Base-by-base conservation (phyloP, 2,888 invertebrate species). In the Hyposoter dolosus region DNA sequence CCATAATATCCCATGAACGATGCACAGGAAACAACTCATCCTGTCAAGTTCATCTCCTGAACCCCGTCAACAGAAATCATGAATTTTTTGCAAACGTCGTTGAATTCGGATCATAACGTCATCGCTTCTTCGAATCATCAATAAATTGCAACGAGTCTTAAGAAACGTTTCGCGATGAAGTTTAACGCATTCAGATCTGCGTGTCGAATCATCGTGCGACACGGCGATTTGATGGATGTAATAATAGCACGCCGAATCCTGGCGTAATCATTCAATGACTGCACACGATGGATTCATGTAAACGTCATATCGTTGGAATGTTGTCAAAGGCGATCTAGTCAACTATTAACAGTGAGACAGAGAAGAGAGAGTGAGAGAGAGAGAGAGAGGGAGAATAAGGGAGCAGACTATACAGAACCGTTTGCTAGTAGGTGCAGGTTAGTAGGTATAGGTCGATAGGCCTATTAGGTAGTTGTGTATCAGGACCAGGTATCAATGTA, bases 401-500 rank as follows among this genome's bases (percentile, higher is more conserved):
- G 80, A 40, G 53, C 10, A 32, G 47, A 60, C n/a, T n/a, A 28
- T 43, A 68, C 71, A 65, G 82, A 76, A 69, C 53, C 74, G 66
- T 75, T 82, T 43, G 78, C 40, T 86, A 71, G 78, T 74, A 81
- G 71, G 50, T 76, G 69, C 47, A 84, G 79, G 60, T 60, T 60
- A 60, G 60, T 60, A 15, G 60, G 60, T 60, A 60, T 83, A 78
- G 86, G 88, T 80, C 77, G 86, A 89, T 88, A 89, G 89, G 90
- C 90, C 89, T 91, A 90, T 91, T 90, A 91, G 90, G 88, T 87
- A 90, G 88, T 90, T 88, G 79, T 89, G 90, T 91, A 91, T 88
- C 88, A 86, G 84, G 74, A 82, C 74, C 83, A 87, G 82, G 84
- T 88, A 88, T 88, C 88, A 86, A 87, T 88, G 88, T 87, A 88